Conservation (phyloP, 2,888 invertebrate species). For the Adelphocoris suturalis region DNA sequence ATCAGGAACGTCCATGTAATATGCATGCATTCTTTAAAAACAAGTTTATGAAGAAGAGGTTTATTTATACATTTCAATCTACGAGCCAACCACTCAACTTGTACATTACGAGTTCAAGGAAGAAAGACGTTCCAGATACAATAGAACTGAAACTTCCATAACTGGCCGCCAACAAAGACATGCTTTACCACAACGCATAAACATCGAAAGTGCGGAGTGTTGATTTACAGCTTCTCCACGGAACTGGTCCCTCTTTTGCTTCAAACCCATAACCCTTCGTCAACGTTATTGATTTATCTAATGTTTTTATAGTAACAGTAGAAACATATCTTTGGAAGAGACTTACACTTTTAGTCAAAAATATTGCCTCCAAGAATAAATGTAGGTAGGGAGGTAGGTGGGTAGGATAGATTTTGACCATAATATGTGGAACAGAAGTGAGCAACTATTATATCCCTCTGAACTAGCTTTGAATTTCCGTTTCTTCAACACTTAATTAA, state of each 20-base stretch:
- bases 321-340: not conserved
- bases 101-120: not conserved
- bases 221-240: conserved; percentile 44
- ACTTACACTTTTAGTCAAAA: not conserved
- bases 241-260: not conserved
- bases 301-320: not conserved
- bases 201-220: conserved; percentile 51
- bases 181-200: conserved; percentile 45
- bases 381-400: no score
- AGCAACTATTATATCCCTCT: no score
- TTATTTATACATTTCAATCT: no score
- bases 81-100: not conserved
- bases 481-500: no score
- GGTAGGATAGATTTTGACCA: no score
- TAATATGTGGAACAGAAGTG: no score
- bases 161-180: not conserved
- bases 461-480: no score
- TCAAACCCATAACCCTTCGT: conserved; percentile 3
- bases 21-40: no score
- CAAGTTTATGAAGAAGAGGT: no score
- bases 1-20: no score
- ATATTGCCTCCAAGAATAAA: not conserved
- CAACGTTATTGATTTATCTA: conserved; percentile 9
- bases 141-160: not conserved
- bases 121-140: not conserved